Conservation (phyloP, 2,888 invertebrate genomes). For the Pristionchus entomophagus region DNA sequence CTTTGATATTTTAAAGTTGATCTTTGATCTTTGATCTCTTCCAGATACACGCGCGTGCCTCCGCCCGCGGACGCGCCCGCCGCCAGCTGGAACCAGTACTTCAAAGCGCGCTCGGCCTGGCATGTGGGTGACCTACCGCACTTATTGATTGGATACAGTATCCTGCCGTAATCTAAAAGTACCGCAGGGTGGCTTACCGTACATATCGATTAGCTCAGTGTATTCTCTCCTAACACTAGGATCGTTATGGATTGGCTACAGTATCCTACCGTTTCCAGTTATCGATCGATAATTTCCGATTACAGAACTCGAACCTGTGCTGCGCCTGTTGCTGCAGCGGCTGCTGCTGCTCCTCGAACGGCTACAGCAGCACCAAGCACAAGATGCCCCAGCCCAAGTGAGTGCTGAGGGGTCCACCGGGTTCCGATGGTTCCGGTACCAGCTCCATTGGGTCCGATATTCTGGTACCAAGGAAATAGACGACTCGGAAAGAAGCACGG, state of each 20-base stretch:
- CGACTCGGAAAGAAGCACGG: too few relatives aligned
- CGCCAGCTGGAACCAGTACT: conserved; percentile 23
- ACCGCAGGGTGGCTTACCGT: too few relatives aligned
- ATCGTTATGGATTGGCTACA: too few relatives aligned
- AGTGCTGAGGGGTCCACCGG: not conserved
- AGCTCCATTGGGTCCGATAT: too few relatives aligned
- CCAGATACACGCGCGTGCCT: conserved; percentile 26
- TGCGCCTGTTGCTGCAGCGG: conserved; percentile 18
- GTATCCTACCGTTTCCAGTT: too few relatives aligned
- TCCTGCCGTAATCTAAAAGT: conserved; percentile 3
- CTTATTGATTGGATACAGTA: not conserved
- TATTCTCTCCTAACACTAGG: too few relatives aligned
- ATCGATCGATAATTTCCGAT: not conserved
- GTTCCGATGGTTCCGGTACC: too few relatives aligned
- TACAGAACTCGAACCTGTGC: conserved; percentile 1
- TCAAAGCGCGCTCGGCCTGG: conserved; percentile 31
- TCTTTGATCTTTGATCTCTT: not conserved
- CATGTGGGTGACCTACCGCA: conserved; percentile 21
- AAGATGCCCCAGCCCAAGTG: conserved; percentile 29
- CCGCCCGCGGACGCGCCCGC: not conserved
- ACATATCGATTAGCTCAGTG: too few relatives aligned
- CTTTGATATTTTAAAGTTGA: not conserved
- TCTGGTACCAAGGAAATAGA: too few relatives aligned
- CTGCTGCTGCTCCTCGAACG: not conserved
- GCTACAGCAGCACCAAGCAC: conserved; percentile 1